Conservation (phyloP, 2,113 vertebrate genomes). For the Tonatia bakeri region DNA sequence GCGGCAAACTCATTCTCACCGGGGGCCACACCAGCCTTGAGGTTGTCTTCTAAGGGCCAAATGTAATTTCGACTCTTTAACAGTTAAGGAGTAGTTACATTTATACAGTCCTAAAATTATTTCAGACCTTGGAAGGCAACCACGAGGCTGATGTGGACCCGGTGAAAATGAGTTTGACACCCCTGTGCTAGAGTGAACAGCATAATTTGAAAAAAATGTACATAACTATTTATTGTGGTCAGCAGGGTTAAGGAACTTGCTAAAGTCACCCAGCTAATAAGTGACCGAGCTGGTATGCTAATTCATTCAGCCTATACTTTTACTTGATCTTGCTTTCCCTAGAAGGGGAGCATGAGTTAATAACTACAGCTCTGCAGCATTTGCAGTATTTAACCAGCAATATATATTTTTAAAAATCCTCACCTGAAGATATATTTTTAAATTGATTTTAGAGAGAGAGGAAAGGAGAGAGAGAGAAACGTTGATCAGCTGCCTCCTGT, state of each 20-base stretch:
- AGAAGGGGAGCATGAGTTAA: background rate
- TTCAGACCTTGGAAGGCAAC: too few relatives aligned
- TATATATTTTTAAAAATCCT: background rate
- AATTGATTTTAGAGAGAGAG: too few relatives aligned
- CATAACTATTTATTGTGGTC: background rate
- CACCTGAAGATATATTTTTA: too few relatives aligned
- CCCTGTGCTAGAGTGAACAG: background rate
- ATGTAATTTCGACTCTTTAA: too few relatives aligned
- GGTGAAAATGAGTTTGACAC: too few relatives aligned
- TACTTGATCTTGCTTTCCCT: background rate
- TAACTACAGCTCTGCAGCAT: background rate
- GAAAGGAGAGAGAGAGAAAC: too few relatives aligned
- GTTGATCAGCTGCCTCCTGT: too few relatives aligned
- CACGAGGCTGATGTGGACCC: too few relatives aligned
- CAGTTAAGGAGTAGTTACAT: too few relatives aligned
- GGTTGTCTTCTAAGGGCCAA: too few relatives aligned
- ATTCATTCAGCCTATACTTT: background rate
- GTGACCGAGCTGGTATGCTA: background rate
- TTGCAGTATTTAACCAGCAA: background rate
- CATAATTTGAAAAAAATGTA: background rate
- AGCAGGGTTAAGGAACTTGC: background rate
- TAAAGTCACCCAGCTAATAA: background rate
- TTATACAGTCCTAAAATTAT: too few relatives aligned
- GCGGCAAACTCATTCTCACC: background rate
- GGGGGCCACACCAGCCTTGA: too few relatives aligned